Conservation (phyloP, 2,113 vertebrate species). For the Callaeas wilsoni region DNA sequence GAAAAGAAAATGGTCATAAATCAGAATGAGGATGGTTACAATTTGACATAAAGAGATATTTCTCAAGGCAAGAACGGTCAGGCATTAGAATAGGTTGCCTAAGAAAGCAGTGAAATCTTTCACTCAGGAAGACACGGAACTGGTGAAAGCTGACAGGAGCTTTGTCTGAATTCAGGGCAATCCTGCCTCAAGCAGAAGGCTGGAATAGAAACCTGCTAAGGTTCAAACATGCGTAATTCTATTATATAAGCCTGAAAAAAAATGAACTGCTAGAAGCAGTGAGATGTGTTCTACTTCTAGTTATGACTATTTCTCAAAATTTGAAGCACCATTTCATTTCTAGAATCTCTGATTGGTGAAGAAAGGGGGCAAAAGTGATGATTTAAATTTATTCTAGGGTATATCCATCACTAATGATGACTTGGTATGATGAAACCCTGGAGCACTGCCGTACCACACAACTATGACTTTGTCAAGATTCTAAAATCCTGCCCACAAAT, state of each 20-base stretch:
- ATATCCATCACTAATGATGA: not conserved
- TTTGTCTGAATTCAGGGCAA: not conserved
- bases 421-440: not conserved
- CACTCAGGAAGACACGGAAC: not conserved
- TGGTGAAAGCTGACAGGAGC: not conserved
- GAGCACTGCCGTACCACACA: not conserved
- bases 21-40: not conserved
- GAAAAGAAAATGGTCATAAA: not conserved
- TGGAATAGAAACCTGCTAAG: not conserved
- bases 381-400: not conserved
- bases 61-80: not conserved
- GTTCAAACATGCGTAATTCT: not conserved
- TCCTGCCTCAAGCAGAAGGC: not conserved
- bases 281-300: not conserved
- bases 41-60: not conserved
- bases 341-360: not conserved
- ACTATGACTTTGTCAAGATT: not conserved
- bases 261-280: not conserved
- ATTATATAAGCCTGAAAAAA: not conserved
- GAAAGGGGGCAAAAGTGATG: not conserved
- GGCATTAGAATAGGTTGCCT: fast-evolving
- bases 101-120: not conserved
- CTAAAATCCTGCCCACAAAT: not conserved
- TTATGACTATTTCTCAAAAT: not conserved
- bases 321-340: not conserved